phyloP scores from a whole-genome alignment of 2,113 vertebrate genomes.

The Hippoglossus stenolepis region DNA sequence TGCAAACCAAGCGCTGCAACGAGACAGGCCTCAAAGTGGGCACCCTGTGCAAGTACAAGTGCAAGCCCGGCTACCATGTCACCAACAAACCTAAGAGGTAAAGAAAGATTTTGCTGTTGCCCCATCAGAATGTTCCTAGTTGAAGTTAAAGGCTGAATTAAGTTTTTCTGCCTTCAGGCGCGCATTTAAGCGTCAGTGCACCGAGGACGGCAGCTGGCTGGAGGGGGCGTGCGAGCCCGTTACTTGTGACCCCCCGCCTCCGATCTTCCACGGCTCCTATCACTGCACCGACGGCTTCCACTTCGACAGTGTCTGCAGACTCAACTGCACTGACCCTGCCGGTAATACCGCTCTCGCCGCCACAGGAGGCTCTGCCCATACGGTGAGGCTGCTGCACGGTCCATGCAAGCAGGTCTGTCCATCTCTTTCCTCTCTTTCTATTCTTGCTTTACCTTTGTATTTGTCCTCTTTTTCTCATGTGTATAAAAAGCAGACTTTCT shows the following conservation, averaged over 20 bases:
- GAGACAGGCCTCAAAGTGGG: conserved; percentile 95
- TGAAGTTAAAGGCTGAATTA: background rate
- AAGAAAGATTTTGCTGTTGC: conserved; percentile 26
- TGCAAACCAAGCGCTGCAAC: conserved; percentile 91
- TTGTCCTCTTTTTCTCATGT: conserved; percentile 33
- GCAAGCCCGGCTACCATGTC: conserved; percentile 94
- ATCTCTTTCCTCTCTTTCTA: conserved; percentile 70
- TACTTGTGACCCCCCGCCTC: conserved; percentile 91
- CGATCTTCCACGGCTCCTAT: conserved; percentile 93
- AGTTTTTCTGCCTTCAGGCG: conserved; percentile 78
- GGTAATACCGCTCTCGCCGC: conserved; percentile 79
- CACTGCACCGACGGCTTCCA: conserved; percentile 93
- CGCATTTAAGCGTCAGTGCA: conserved; percentile 95
- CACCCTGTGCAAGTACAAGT: conserved; percentile 97
- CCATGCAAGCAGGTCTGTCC: conserved; percentile 86
- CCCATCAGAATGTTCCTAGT: background rate
- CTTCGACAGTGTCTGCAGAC: conserved; percentile 94
- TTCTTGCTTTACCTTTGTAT: conserved; percentile 48
- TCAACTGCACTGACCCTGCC: conserved; percentile 88
- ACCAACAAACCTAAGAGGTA: conserved; percentile 92
- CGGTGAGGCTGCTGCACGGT: conserved; percentile 84
- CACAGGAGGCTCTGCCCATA: conserved; percentile 83
- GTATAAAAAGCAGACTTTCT: conserved; percentile 9
- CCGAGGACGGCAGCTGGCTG: conserved; percentile 94
- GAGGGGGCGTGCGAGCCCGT: conserved; percentile 91